A percentile compares a stretch with the other conserved stretches of the same genome.
These are phyloP conservation scores for Ageneiosus marmoratus DNA, from an alignment of 2,113 vertebrate species.

Conservation along the genomic window DNA sequence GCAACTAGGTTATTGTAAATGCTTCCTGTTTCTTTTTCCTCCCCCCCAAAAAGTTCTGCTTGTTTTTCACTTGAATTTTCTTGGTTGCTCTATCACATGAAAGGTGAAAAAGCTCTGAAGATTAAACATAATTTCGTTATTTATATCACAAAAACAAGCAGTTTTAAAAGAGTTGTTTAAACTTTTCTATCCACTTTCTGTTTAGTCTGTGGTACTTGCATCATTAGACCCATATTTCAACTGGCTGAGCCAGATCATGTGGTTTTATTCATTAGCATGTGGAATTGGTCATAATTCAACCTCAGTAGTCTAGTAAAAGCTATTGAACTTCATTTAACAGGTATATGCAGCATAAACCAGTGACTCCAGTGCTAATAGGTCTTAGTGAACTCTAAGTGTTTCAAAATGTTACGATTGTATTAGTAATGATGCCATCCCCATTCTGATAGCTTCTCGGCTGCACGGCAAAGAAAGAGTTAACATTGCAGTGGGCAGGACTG, in stretches of 20 bases:
- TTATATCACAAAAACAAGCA: background rate
- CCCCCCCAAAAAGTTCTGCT: background rate
- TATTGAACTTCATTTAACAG: background rate
- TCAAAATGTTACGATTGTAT: background rate
- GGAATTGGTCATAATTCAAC: background rate
- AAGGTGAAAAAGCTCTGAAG: background rate
- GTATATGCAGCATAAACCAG: background rate
- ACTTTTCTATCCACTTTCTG: background rate
- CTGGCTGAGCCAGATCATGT: background rate
- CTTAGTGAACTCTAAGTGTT: background rate
- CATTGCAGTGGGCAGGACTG: conserved; percentile 49
- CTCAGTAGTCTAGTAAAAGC: background rate
- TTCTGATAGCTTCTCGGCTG: background rate
- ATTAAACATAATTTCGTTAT: background rate
- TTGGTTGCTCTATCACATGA: background rate
- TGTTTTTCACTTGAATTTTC: background rate
- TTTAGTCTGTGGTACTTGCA: background rate
- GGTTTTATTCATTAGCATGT: background rate
- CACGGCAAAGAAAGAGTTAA: conserved; percentile 57
- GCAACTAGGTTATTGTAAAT: background rate
- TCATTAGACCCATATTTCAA: background rate
- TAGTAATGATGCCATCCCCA: background rate
- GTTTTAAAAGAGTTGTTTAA: background rate
- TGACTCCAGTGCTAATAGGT: background rate
- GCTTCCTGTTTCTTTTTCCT: background rate